Conservation (phyloP, 2,888 invertebrate genomes). For the Halocaridina rubra region DNA sequence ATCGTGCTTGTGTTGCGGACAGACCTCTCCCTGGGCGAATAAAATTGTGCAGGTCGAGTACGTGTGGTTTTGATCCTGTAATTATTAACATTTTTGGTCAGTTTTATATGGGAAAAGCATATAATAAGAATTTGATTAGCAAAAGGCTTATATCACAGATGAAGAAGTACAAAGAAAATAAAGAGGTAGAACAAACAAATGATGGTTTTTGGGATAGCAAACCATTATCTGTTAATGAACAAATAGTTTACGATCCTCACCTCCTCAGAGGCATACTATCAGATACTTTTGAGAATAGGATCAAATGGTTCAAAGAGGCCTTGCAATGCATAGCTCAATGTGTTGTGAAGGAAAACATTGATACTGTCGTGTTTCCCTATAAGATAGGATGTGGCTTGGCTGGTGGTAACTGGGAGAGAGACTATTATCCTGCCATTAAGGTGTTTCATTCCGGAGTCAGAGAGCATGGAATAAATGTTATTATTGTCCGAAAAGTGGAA, state of each 20-base stretch:
- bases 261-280: background rate
- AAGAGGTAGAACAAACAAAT: background rate
- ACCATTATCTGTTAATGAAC: background rate
- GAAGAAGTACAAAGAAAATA: background rate
- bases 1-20: background rate
- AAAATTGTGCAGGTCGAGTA: background rate
- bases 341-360: background rate
- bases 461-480: background rate
- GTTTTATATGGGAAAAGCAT: conserved; percentile 23
- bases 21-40: background rate
- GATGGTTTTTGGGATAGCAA: background rate
- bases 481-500: too few species aligned
- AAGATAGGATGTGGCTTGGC: conserved; percentile 22
- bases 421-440: conserved; percentile 20
- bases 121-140: background rate
- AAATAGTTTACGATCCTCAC: background rate
- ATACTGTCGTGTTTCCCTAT: background rate
- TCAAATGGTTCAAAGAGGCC: conserved; percentile 5
- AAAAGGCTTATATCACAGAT: background rate
- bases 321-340: background rate
- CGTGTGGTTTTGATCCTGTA: background rate
- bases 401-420: conserved; percentile 25
- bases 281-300: background rate
- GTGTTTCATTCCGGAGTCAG: background rate
- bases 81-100: background rate